A percentile compares a stretch with the other conserved stretches of the same genome.
phyloP scores from a whole-genome alignment of 2,113 vertebrate genomes.

The Pungitius pungitius region DNA sequence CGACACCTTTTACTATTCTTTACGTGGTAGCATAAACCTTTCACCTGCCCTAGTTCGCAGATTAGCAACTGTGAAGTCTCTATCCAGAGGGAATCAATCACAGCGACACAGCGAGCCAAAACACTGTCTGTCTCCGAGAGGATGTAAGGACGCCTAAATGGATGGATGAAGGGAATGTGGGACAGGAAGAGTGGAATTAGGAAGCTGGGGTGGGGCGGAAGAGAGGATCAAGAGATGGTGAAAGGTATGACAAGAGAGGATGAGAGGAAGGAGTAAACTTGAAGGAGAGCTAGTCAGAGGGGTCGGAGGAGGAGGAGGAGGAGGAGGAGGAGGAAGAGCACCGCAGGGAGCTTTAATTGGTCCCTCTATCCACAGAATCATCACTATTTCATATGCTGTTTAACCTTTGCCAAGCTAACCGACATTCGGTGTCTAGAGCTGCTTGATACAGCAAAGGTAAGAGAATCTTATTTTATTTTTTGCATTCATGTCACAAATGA shows the following conservation, averaged over 20 bases:
- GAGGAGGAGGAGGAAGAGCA: conserved; percentile 22
- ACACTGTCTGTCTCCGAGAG: conserved; percentile 49
- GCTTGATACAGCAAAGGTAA: conserved; percentile 47
- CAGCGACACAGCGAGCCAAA: conserved; percentile 73
- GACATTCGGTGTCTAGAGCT: conserved; percentile 48
- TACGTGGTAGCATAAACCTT: conserved; percentile 64
- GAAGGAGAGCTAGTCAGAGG: conserved; percentile 24
- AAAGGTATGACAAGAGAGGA: conserved; percentile 53
- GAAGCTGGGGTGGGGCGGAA: conserved; percentile 29
- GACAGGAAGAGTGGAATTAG: conserved; percentile 38
- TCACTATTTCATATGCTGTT: conserved; percentile 83
- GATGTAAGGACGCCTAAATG: conserved; percentile 32
- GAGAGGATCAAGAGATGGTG: conserved; percentile 48
- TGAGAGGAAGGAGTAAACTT: conserved; percentile 35
- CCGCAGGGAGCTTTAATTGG: conserved; percentile 86
- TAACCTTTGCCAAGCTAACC: conserved; percentile 81
- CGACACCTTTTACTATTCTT: conserved; percentile 16
- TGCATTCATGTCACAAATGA: conserved; percentile 16
- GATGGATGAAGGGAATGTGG: conserved; percentile 18
- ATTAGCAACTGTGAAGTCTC: conserved; percentile 75
- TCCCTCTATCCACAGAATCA: conserved; percentile 78
- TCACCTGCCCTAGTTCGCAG: conserved; percentile 78
- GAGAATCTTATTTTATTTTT: conserved; percentile 11
- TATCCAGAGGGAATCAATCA: conserved; percentile 80
- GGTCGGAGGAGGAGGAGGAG: background rate